These are phyloP conservation scores for Rhinella marina DNA, from an alignment of 2,797 vertebrate genomes.

Conservation along the genomic window DNA sequence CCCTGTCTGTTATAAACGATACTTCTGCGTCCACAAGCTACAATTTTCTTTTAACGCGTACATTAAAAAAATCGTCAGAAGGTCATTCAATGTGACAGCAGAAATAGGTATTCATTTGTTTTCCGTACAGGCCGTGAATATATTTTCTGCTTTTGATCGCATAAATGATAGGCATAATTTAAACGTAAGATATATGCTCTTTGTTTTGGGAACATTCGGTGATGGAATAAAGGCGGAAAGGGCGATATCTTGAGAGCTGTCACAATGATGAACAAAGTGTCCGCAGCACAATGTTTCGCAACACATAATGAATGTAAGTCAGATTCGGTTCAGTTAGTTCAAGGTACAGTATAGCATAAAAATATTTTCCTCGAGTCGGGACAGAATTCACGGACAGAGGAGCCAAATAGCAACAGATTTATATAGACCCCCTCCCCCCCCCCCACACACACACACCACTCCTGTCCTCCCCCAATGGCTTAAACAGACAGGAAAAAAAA, in stretches of 20 bases:
- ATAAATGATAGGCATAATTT: slow-evolving; percentile 54
- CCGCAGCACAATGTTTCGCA: slow-evolving; percentile 17
- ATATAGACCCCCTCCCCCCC: not conserved
- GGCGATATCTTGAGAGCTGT: slow-evolving; percentile 54
- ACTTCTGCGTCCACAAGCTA: not conserved
- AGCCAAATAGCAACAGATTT: slow-evolving; percentile 25
- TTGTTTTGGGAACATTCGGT: slow-evolving; percentile 55
- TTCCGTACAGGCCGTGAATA: slow-evolving; percentile 52
- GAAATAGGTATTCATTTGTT: slow-evolving; percentile 55
- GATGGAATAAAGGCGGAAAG: slow-evolving; percentile 47
- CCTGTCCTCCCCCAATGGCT: not conserved
- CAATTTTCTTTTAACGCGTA: not conserved
- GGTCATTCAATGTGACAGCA: slow-evolving; percentile 57
- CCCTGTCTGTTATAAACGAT: not conserved
- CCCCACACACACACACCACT: not conserved
- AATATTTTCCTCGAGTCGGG: not conserved
- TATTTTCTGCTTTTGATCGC: slow-evolving; percentile 53
- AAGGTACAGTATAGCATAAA: slow-evolving; percentile 54
- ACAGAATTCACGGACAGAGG: slow-evolving; percentile 17
- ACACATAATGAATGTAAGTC: slow-evolving; percentile 50
- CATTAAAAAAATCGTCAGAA: slow-evolving; percentile 28
- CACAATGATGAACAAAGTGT: slow-evolving; percentile 59
- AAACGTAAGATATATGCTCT: slow-evolving; percentile 54
- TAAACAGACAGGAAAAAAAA: not conserved
- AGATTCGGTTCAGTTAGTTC: slow-evolving; percentile 52